Percentiles rank a stretch among this genome's conserved stretches.
phyloP scores from a whole-genome alignment of 2,113 vertebrate species.

The Pseudorectes ferrugineus region DNA sequence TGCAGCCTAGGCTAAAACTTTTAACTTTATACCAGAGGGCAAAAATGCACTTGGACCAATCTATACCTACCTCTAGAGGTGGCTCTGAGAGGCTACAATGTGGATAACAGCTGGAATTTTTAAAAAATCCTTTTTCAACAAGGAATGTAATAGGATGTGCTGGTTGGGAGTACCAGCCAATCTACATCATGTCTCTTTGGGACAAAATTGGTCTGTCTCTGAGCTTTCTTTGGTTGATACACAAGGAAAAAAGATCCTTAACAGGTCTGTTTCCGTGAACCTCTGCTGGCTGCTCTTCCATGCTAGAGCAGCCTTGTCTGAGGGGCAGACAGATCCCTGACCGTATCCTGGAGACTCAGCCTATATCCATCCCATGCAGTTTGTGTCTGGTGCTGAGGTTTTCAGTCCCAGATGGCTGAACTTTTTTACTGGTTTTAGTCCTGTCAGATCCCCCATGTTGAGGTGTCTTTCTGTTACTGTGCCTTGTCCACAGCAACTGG shows the following conservation, averaged over 20 bases:
- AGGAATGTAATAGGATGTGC: not conserved
- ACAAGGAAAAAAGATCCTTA: not conserved
- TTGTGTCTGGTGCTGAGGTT: not conserved
- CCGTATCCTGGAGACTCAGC: not conserved
- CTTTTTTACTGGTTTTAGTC: not conserved
- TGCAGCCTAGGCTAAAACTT: not conserved
- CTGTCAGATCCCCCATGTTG: not conserved
- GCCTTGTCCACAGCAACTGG: not conserved
- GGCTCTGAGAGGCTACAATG: not conserved
- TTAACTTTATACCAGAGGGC: not conserved
- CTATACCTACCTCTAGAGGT: not conserved
- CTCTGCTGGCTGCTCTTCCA: not conserved
- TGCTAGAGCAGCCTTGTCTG: accelerated
- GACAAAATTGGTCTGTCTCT: not conserved
- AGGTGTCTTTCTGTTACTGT: not conserved
- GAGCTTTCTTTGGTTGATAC: not conserved
- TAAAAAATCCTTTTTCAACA: not conserved
- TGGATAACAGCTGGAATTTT: not conserved
- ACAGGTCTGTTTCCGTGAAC: not conserved
- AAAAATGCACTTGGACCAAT: not conserved
- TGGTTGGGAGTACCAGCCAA: not conserved
- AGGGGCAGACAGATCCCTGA: not conserved
- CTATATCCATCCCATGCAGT: not conserved
- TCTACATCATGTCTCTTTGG: not conserved
- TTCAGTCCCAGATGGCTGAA: accelerated